Evolutionary conservation across 2,797 vertebrate genomes (phyloP).

Genomic region (Oreonectes daqikongensis): DNA sequence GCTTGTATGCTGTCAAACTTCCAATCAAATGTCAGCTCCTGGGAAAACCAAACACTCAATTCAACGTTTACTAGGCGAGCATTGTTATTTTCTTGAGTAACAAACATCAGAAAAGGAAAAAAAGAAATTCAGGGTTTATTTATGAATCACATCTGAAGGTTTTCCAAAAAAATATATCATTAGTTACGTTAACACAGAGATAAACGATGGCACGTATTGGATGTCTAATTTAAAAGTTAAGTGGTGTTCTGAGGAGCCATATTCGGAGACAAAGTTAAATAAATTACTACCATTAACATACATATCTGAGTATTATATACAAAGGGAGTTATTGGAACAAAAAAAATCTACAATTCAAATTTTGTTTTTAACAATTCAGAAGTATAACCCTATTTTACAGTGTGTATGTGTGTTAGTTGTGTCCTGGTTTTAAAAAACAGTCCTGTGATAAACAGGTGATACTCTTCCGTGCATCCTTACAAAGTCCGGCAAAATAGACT

Average conservation of each 20-base stretch:
- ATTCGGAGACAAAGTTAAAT: slow-evolving; percentile 80
- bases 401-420: slow-evolving; percentile 47
- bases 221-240: slow-evolving; percentile 78
- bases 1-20: slow-evolving; percentile 29
- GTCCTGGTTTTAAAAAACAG: slow-evolving; percentile 31
- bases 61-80: slow-evolving; percentile 49
- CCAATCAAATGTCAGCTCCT: neutral
- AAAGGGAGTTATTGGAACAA: slow-evolving; percentile 76
- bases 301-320: slow-evolving; percentile 84
- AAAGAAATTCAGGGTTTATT: slow-evolving; percentile 65
- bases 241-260: slow-evolving; percentile 73
- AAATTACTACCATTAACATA: slow-evolving; percentile 86
- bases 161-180: slow-evolving; percentile 60
- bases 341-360: slow-evolving; percentile 77
- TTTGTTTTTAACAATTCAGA: slow-evolving; percentile 71
- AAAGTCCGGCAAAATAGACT: slow-evolving; percentile 59
- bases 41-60: slow-evolving; percentile 22
- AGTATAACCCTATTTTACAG: slow-evolving; percentile 75
- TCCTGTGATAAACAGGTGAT: slow-evolving; percentile 41
- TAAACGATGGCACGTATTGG: slow-evolving; percentile 80
- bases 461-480: slow-evolving; percentile 55
- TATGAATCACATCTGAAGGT: slow-evolving; percentile 58
- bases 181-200: slow-evolving; percentile 82
- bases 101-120: slow-evolving; percentile 46
- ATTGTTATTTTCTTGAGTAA: slow-evolving; percentile 61